These are phyloP conservation scores for Antedon mediterranea DNA, from an alignment of 53 echinoderm and acorn worm species.

Conservation along the genomic window DNA sequence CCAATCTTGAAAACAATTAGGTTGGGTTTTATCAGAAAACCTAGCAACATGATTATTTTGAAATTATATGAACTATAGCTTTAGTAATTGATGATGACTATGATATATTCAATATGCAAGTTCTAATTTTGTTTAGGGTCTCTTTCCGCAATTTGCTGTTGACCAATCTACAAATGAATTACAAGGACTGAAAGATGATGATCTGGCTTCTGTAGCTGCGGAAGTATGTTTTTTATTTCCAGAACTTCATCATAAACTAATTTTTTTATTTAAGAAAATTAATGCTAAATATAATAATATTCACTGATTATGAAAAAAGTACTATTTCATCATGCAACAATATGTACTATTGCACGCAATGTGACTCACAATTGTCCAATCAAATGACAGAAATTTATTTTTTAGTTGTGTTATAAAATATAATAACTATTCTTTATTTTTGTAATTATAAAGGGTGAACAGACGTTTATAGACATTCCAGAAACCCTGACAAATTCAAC, in stretches of 20 bases:
- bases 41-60: no score
- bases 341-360: no score
- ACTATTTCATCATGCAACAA: background rate
- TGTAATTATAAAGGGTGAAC: conserved; percentile 29
- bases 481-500: conserved; percentile 50
- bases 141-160: conserved; percentile 25
- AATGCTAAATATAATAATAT: no score
- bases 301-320: no score
- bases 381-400: background rate
- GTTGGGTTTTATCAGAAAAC: no score
- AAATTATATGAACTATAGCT: no score
- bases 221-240: conserved; percentile 25
- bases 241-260: no score
- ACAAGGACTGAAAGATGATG: conserved; percentile 6
- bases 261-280: no score
- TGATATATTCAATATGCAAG: no score
- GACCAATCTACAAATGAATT: conserved; percentile 13
- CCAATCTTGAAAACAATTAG: no score
- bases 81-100: no score
- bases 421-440: background rate
- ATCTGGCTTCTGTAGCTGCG: conserved; percentile 20
- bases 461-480: conserved; percentile 65
- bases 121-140: background rate
- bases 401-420: background rate
- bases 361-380: no score